These are phyloP conservation scores for Rhea pennata DNA, from an alignment of 2,113 vertebrate genomes.

Conservation along the genomic window DNA sequence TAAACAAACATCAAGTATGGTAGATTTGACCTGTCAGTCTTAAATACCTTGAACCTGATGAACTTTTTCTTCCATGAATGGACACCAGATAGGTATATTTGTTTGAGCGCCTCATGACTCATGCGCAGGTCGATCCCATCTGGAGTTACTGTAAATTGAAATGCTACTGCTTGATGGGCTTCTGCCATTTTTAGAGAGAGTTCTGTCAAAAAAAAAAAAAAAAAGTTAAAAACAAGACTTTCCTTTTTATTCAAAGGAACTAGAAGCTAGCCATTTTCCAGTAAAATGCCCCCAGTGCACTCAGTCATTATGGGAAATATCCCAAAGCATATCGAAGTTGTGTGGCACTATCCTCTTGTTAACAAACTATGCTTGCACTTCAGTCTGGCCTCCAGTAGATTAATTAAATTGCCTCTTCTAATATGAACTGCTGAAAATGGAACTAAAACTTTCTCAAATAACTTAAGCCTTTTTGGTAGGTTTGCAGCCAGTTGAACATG, in stretches of 20 bases:
- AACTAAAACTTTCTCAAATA: neutral
- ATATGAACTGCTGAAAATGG: neutral
- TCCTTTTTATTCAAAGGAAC: neutral
- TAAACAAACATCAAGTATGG: neutral
- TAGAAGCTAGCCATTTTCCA: neutral
- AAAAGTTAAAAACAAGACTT: neutral
- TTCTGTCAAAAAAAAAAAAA: conserved; percentile 1
- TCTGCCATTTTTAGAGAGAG: conserved; percentile 85
- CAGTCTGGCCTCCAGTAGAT: neutral
- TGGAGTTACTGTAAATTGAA: conserved; percentile 93
- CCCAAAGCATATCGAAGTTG: neutral
- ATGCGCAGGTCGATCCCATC: conserved; percentile 93
- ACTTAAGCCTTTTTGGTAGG: neutral
- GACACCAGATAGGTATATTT: conserved; percentile 92
- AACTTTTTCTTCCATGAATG: conserved; percentile 97
- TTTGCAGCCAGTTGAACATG: neutral
- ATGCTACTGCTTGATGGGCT: conserved; percentile 96
- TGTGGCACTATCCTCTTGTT: neutral
- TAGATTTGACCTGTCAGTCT: neutral
- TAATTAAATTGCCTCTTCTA: neutral
- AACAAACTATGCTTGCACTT: neutral
- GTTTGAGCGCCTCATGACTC: conserved; percentile 92
- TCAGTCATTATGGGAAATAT: neutral
- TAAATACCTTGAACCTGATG: conserved; percentile 90
- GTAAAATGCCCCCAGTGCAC: neutral